phyloP scores from a whole-genome alignment of 2,113 vertebrate genomes.

The Motacilla alba region DNA sequence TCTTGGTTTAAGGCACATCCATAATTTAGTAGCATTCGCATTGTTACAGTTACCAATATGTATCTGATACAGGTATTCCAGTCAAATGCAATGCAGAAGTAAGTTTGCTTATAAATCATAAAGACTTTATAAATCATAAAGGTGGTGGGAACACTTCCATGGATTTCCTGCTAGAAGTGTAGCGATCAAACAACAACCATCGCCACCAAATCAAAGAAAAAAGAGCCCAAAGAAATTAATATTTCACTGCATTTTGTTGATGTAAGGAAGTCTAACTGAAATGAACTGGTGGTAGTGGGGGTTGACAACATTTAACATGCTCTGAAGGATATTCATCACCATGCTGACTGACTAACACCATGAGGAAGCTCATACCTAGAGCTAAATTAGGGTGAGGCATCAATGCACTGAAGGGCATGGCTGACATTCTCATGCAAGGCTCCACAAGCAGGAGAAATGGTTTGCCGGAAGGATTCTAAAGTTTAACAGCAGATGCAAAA shows the following conservation, averaged over 20 bases:
- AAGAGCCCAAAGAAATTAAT: not conserved
- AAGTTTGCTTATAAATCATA: not conserved
- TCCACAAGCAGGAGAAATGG: not conserved
- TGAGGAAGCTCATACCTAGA: not conserved
- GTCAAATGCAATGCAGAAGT: rapidly evolving
- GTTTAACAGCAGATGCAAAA: not conserved
- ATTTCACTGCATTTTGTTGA: not conserved
- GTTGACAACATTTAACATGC: not conserved
- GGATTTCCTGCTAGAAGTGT: not conserved
- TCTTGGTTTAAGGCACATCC: not conserved
- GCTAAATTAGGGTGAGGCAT: not conserved
- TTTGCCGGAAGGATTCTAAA: not conserved
- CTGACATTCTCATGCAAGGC: not conserved
- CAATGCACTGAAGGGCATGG: not conserved
- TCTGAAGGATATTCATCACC: not conserved
- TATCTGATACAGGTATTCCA: not conserved
- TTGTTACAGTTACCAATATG: not conserved
- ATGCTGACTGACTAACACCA: not conserved
- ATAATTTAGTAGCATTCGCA: not conserved
- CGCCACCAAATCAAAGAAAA: not conserved
- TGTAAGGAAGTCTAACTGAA: not conserved
- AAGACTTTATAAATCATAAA: not conserved
- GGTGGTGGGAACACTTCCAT: not conserved
- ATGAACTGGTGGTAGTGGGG: not conserved
- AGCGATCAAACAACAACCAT: not conserved